Conservation (phyloP, 2,797 vertebrate species). For the Pangasius mekongensis region DNA sequence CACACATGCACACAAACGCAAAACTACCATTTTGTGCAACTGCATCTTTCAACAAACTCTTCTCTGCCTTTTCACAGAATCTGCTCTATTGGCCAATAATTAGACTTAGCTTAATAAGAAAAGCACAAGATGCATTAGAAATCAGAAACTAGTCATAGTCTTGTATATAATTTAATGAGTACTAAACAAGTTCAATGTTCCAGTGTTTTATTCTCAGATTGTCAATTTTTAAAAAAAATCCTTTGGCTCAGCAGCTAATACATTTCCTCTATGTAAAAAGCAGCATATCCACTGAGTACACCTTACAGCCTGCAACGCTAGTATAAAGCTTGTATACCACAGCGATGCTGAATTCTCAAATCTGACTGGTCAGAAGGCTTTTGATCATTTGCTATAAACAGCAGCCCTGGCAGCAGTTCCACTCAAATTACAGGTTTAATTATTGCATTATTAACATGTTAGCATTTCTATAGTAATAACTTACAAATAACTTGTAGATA, state of each 20-base stretch:
- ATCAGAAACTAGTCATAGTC: background rate
- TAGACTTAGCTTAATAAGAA: background rate
- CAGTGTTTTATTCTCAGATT: background rate
- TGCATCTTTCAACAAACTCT: background rate
- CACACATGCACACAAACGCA: constrained; percentile 21
- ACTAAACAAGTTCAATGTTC: background rate
- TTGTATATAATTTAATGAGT: background rate
- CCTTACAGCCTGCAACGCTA: background rate
- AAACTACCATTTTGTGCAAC: background rate
- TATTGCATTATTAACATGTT: background rate
- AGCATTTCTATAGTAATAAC: background rate
- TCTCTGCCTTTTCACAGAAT: background rate
- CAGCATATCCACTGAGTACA: too few relatives aligned
- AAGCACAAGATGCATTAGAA: background rate
- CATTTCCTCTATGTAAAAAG: background rate
- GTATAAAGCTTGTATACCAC: background rate
- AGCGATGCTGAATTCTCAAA: background rate
- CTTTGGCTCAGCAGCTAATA: background rate
- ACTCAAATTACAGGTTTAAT: background rate
- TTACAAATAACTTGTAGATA: background rate
- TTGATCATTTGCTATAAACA: background rate
- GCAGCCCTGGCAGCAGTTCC: background rate
- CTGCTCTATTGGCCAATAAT: background rate
- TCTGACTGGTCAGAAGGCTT: background rate
- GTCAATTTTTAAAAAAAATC: background rate